Evolutionary conservation across 2,113 vertebrate genomes (phyloP).

Genomic region (Ginglymostoma cirratum): DNA sequence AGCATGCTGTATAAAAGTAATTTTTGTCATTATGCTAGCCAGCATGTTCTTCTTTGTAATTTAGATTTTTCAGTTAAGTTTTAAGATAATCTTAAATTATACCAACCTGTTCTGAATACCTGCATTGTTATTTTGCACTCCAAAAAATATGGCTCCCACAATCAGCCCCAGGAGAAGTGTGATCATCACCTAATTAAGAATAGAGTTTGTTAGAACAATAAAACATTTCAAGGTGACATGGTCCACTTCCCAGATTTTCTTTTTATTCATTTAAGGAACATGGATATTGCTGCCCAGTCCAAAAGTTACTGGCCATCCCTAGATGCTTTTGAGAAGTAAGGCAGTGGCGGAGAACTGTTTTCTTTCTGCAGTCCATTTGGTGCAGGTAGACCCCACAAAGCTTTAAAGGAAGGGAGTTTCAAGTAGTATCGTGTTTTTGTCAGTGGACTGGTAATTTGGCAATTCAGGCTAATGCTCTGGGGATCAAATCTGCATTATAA

Average conservation of each 20-base stretch:
- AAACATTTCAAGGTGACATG: not conserved
- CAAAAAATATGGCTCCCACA: conserved; percentile 54
- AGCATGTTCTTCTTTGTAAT: not conserved
- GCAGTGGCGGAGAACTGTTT: no score
- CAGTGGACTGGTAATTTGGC: no score
- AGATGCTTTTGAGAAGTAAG: no score
- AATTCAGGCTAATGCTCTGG: no score
- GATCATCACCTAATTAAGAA: conserved; percentile 47
- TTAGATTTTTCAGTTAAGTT: not conserved
- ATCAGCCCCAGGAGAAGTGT: conserved; percentile 45
- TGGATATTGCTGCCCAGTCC: no score
- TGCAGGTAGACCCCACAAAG: no score
- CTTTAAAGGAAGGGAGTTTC: no score
- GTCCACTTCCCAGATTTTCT: not conserved
- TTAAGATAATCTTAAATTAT: not conserved
- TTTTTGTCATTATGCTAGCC: not conserved
- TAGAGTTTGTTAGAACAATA: not conserved
- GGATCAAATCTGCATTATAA: no score
- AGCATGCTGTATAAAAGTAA: not conserved
- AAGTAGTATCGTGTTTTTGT: no score
- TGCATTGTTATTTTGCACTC: conserved; percentile 47
- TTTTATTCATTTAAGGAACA: not conserved
- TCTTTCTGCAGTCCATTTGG: no score
- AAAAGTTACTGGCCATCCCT: no score
- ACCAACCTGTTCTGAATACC: conserved; percentile 54